Conservation (phyloP, 2,888 invertebrate species). For the Subacronicta megacephala region DNA sequence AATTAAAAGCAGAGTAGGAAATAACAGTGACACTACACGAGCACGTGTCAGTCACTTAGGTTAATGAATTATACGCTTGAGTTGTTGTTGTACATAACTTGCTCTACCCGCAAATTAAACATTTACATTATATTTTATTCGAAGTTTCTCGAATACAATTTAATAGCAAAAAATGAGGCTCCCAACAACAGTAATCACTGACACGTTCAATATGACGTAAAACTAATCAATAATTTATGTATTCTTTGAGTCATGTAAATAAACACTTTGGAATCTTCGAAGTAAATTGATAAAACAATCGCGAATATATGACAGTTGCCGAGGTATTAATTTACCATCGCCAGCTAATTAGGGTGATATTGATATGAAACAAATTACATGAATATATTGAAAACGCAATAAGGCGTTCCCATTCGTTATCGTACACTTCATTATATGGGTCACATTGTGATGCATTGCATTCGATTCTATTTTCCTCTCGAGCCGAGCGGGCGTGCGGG, state of each 20-base stretch:
- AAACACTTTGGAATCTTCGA: conserved; percentile 32
- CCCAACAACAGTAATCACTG: conserved; percentile 55
- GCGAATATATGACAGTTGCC: conserved; percentile 34
- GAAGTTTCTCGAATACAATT: conserved; percentile 45
- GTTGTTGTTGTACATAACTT: conserved; percentile 3
- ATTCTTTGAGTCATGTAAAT: conserved; percentile 20
- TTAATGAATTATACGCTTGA: conserved; percentile 21
- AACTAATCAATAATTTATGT: conserved; percentile 38
- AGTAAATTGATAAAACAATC: conserved; percentile 39
- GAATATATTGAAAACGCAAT: conserved; percentile 32
- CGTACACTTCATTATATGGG: conserved; percentile 54
- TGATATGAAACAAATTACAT: conserved; percentile 30
- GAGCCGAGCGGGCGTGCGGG: conserved; percentile 58
- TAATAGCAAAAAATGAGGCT: conserved; percentile 46
- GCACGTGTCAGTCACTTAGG: conserved; percentile 22
- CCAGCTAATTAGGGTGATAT: conserved; percentile 29
- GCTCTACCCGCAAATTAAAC: conserved; percentile 25
- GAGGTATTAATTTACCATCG: conserved; percentile 28
- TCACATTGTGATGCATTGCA: conserved; percentile 63
- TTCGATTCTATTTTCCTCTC: conserved; percentile 59
- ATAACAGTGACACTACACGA: too few species aligned
- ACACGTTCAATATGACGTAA: conserved; percentile 45
- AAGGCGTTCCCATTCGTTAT: conserved; percentile 36
- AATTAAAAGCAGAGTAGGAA: too few species aligned
- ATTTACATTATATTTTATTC: conserved; percentile 23